Percentiles rank a stretch among this genome's conserved stretches.
phyloP scores from a whole-genome alignment of 2,888 invertebrate species.

The Pherbina coryleti region DNA sequence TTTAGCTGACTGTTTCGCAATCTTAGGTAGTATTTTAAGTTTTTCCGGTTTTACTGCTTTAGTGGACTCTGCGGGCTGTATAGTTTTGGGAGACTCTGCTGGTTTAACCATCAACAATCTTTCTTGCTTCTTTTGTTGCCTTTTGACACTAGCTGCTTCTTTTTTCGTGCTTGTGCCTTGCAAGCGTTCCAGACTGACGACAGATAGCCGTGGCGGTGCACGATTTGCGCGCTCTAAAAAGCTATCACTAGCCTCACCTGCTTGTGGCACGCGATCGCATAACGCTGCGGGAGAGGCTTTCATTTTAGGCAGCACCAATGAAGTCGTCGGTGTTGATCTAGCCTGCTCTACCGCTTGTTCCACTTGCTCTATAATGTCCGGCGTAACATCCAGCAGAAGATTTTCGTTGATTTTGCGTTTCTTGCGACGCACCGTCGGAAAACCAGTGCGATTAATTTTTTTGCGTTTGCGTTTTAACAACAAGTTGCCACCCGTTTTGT shows the following conservation, averaged over 20 bases:
- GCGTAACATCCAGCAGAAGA: slow-evolving; percentile 41
- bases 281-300: slow-evolving; percentile 31
- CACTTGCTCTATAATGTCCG: slow-evolving; percentile 38
- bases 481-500: slow-evolving; percentile 64
- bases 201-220: slow-evolving; percentile 73
- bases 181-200: slow-evolving; percentile 74
- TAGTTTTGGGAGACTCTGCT: neutral
- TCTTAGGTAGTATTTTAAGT: slow-evolving; percentile 25
- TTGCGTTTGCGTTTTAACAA: slow-evolving; percentile 76
- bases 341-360: neutral
- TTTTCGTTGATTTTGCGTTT: slow-evolving; percentile 74
- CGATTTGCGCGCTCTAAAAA: slow-evolving; percentile 74
- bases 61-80: neutral
- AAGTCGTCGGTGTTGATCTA: slow-evolving; percentile 28
- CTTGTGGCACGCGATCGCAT: slow-evolving; percentile 79
- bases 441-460: slow-evolving; percentile 88
- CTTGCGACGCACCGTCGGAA: slow-evolving; percentile 86
- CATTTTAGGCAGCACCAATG: neutral
- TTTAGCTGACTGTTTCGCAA: neutral
- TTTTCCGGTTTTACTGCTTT: neutral
- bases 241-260: slow-evolving; percentile 77
- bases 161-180: slow-evolving; percentile 68
- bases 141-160: slow-evolving; percentile 26
- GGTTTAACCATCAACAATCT: neutral
- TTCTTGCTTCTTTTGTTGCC: slow-evolving; percentile 17